Base-by-base conservation (phyloP, 30 jellyfish, hydroid and myxozoan genomes). In the Pseudorhiza aurosa region DNA sequence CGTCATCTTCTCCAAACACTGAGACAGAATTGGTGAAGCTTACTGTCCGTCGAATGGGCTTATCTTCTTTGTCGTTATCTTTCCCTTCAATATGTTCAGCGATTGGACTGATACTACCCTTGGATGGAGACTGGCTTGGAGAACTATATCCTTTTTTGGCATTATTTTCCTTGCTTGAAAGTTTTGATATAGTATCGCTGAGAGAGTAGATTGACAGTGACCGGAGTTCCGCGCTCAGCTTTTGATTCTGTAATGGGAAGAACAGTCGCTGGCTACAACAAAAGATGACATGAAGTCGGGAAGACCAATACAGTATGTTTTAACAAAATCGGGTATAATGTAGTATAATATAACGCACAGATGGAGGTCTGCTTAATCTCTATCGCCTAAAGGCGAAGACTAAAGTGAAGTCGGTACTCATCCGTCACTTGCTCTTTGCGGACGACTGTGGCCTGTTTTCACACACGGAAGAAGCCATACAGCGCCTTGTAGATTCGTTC, bases 201-300 rank as follows among this genome's bases (percentile, higher is more conserved):
- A 88, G 91, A 37, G 97, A 89, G 45, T 89, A 89, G 22, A 89
- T 84, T 40, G 97, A 89, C 35, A 89, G 69, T 17, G 94, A 58
- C 75, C 68, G 82, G 15, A 89, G 73, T 33, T 78, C 93, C 76
- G 89, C 93, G 31, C 64, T 72, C 40, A 75, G 65, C 26, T 83
- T 84, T n/a, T 81, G 93, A 39, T 72, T 55, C 96, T 89, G 31
- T 0, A 58, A 56, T 36, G 12, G 46, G n/a, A n/a, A n/a, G n/a
- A n/a, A n/a, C n/a, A n/a, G n/a, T n/a, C n/a, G n/a, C n/a, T n/a
- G n/a, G n/a, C n/a, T n/a, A n/a, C n/a, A n/a, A n/a, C n/a, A n/a
- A n/a, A n/a, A n/a, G n/a, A n/a, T n/a, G n/a, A n/a, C n/a, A n/a
- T n/a, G n/a, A n/a, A n/a, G n/a, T n/a, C n/a, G n/a, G n/a, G n/a